phyloP scores from a whole-genome alignment of 2,113 vertebrate species.

The Emydura subglobosa region DNA sequence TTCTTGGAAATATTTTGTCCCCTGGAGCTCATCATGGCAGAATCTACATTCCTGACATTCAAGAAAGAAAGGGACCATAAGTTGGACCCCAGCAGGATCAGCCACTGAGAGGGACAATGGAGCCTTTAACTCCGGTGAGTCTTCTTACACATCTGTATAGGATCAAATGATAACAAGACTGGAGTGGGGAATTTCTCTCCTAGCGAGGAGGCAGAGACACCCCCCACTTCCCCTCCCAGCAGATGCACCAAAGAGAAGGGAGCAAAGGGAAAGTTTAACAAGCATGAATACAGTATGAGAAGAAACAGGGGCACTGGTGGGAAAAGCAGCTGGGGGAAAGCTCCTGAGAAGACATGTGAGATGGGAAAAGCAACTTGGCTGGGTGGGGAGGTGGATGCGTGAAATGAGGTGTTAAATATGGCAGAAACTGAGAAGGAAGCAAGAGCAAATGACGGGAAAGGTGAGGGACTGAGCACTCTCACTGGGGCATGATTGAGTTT shows the following conservation, averaged over 20 bases:
- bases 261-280: not conserved
- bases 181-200: not conserved
- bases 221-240: too few relatives aligned
- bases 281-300: too few relatives aligned
- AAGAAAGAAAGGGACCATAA: not conserved
- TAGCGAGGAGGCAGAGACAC: not conserved
- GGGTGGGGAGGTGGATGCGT: too few relatives aligned
- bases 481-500: not conserved
- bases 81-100: not conserved
- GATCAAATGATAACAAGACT: not conserved
- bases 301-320: too few relatives aligned
- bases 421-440: not conserved
- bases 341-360: not conserved
- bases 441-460: not conserved
- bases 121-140: not conserved
- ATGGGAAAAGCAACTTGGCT: not conserved
- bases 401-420: not conserved
- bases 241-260: not conserved
- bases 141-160: not conserved
- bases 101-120: not conserved
- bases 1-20: not conserved
- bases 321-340: too few relatives aligned
- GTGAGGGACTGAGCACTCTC: not conserved
- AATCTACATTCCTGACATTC: not conserved
- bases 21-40: too few relatives aligned